phyloP scores from a whole-genome alignment of 1,140 invertebrate genomes.

The Drosophila pruinosa region DNA sequence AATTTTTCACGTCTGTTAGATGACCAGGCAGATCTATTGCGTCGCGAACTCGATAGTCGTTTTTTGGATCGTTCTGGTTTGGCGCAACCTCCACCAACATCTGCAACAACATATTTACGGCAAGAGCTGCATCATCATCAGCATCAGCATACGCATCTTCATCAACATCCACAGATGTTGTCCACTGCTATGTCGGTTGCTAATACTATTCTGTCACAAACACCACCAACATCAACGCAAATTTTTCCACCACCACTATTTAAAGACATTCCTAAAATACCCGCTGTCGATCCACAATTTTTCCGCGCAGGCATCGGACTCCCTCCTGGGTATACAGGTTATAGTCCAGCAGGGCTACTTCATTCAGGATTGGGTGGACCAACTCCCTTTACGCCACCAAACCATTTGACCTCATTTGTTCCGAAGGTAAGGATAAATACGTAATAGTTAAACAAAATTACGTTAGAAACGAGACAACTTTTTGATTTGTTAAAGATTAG shows the following conservation, averaged over 20 bases:
- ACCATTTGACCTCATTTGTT: conserved; percentile 91
- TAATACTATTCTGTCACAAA: conserved; percentile 85
- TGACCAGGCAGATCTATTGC: conserved; percentile 92
- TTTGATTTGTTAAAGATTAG: neutral
- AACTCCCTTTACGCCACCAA: conserved; percentile 91
- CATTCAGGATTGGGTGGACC: conserved; percentile 89
- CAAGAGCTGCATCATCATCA: conserved; percentile 96
- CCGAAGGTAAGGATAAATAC: conserved; percentile 90
- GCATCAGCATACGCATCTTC: conserved; percentile 94
- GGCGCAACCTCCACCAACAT: conserved; percentile 72
- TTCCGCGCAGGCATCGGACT: conserved; percentile 89
- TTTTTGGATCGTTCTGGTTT: conserved; percentile 87
- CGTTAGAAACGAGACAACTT: neutral
- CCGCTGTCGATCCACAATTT: conserved; percentile 90
- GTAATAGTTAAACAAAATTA: neutral
- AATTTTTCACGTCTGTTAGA: conserved; percentile 50
- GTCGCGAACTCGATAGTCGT: conserved; percentile 94
- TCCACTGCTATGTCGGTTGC: conserved; percentile 88
- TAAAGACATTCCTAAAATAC: conserved; percentile 94
- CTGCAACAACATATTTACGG: conserved; percentile 87
- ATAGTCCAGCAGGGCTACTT: conserved; percentile 88
- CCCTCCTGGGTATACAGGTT: conserved; percentile 89
- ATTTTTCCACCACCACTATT: conserved; percentile 86
- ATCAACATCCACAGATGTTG: conserved; percentile 89
- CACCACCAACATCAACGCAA: conserved; percentile 82